Conservation (phyloP, 1,140 invertebrate species). For the Probaryconus sp. region DNA sequence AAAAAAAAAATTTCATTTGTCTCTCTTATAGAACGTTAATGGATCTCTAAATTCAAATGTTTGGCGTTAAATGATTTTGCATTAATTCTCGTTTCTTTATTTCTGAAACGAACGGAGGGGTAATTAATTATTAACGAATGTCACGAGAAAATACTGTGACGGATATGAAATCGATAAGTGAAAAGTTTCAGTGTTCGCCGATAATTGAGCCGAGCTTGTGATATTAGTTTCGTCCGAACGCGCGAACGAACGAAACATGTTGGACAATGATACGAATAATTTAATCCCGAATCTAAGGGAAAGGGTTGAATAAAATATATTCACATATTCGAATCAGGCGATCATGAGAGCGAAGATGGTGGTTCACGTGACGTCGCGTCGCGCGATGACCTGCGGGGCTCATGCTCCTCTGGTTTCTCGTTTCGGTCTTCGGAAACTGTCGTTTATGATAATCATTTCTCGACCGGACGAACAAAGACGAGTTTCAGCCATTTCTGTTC, state of each 20-base stretch:
- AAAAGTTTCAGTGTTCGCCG: not conserved
- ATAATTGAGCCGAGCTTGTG: not conserved
- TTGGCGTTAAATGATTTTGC: too few relatives aligned
- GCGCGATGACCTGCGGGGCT: conserved; percentile 53
- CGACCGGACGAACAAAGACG: conserved; percentile 59
- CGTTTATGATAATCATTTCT: conserved; percentile 65
- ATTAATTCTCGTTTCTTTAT: conserved; percentile 1
- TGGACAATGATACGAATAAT: conserved; percentile 69
- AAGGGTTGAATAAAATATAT: conserved; percentile 80
- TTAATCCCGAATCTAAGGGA: conserved; percentile 73
- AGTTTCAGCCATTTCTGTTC: conserved; percentile 22
- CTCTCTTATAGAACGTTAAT: too few relatives aligned
- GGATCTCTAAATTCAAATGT: too few relatives aligned
- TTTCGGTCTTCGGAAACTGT: conserved; percentile 73
- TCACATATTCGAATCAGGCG: conserved; percentile 78
- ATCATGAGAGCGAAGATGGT: conserved; percentile 69
- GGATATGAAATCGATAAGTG: conserved; percentile 8
- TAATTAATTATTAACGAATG: too few relatives aligned
- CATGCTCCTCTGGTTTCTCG: conserved; percentile 69
- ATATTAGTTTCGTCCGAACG: conserved; percentile 30
- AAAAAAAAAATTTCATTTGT: too few relatives aligned
- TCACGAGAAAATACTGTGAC: conserved; percentile 1
- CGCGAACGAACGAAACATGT: conserved; percentile 9
- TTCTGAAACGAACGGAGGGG: too few relatives aligned
- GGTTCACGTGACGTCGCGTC: not conserved